Percentiles rank a stretch among this genome's conserved stretches.
Conservation (phyloP, 2,113 vertebrate species). For the Pangasianodon gigas region DNA sequence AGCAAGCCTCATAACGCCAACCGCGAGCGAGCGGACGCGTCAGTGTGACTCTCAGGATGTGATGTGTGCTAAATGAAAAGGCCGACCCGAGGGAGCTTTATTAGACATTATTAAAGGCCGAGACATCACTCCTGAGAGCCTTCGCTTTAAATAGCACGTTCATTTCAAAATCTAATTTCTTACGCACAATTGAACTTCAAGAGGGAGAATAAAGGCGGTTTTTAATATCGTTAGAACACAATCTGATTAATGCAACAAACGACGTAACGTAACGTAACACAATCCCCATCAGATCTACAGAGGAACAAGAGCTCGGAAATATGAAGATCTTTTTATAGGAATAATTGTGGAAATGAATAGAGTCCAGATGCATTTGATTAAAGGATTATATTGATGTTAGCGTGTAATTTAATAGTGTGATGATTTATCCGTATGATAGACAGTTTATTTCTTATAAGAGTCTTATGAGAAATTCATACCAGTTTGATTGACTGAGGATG, state of each 20-base stretch:
- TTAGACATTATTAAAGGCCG: constrained; percentile 68
- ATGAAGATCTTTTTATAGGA: constrained; percentile 31
- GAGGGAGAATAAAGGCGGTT: constrained; percentile 61
- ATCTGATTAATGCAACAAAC: constrained; percentile 61
- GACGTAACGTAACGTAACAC: constrained; percentile 13
- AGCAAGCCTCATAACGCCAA: background rate
- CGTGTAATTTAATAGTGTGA: background rate
- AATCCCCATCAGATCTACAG: constrained; percentile 56
- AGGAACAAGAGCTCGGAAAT: constrained; percentile 21
- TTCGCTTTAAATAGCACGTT: constrained; percentile 70
- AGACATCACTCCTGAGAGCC: constrained; percentile 64
- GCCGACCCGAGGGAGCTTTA: constrained; percentile 51
- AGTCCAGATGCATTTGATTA: constrained; percentile 17
- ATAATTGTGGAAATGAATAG: constrained; percentile 8
- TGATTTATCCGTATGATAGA: background rate
- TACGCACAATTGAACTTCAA: constrained; percentile 73
- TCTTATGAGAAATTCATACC: background rate
- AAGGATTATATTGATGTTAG: background rate
- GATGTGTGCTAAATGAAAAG: constrained; percentile 54
- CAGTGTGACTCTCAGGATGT: background rate
- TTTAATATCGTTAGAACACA: constrained; percentile 61
- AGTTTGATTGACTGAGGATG: background rate
- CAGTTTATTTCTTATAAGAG: background rate
- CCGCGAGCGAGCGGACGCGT: background rate
- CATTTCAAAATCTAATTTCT: constrained; percentile 74